These are phyloP conservation scores for Drosophila subpulchrella DNA, from an alignment of 1,140 invertebrate species.

Conservation along the genomic window DNA sequence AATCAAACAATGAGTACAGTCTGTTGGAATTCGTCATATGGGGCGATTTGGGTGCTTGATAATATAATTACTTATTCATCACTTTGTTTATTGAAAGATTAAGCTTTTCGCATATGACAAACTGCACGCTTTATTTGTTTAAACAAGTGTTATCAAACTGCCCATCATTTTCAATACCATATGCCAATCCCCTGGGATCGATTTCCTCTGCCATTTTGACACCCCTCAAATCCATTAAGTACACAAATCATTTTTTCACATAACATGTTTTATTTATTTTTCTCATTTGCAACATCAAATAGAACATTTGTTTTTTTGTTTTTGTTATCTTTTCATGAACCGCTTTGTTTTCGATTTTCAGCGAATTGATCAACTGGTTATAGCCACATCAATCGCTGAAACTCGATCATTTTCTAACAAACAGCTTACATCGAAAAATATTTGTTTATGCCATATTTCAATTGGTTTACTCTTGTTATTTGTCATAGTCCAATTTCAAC, in stretches of 20 bases:
- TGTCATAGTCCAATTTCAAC: constrained; percentile 5
- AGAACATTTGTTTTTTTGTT: constrained; percentile 60
- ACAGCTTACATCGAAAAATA: constrained; percentile 80
- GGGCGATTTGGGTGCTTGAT: constrained; percentile 1
- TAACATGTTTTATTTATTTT: constrained; percentile 61
- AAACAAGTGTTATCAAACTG: neutral
- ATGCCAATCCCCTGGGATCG: neutral
- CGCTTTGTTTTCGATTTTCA: constrained; percentile 16
- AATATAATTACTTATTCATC: neutral
- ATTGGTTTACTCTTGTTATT: constrained; percentile 13
- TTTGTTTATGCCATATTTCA: constrained; percentile 45
- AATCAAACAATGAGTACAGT: constrained; percentile 16
- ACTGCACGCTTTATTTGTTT: too few species aligned
- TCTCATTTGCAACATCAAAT: constrained; percentile 77
- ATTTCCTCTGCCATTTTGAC: neutral
- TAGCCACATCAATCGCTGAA: constrained; percentile 21
- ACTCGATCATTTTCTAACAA: constrained; percentile 53
- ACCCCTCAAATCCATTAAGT: neutral
- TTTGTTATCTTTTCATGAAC: constrained; percentile 42
- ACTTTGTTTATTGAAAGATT: neutral
- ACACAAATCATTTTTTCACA: constrained; percentile 41
- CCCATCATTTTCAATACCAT: neutral
- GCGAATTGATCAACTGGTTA: constrained; percentile 43
- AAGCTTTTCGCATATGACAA: too few species aligned
- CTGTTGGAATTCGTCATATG: neutral